These are phyloP conservation scores for Corydoras maculifer DNA, from an alignment of 2,113 vertebrate genomes.

Conservation along the genomic window DNA sequence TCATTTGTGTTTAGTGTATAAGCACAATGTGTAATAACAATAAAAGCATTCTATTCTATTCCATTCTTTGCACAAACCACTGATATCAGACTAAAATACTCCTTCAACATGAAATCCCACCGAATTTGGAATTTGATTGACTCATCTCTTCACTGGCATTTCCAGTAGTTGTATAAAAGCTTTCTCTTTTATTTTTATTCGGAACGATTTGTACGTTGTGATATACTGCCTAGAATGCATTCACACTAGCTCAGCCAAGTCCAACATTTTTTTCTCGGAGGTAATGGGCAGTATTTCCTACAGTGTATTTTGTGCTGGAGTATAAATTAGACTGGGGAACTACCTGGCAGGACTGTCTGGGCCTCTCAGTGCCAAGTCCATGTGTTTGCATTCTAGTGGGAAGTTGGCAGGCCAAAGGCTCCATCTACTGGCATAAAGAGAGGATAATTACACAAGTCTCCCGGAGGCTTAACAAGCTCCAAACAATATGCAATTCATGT, in stretches of 20 bases:
- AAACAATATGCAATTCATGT: neutral
- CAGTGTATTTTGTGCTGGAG: slow-evolving; percentile 22
- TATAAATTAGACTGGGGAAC: slow-evolving; percentile 1
- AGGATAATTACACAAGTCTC: slow-evolving; percentile 15
- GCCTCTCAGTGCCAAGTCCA: slow-evolving; percentile 27
- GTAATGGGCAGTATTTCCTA: slow-evolving; percentile 16
- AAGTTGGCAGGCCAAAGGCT: slow-evolving; percentile 44
- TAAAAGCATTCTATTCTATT: too few relatives aligned
- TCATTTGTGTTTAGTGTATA: too few relatives aligned
- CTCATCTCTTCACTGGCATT: too few relatives aligned
- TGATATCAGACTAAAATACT: too few relatives aligned
- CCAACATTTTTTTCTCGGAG: slow-evolving; percentile 1
- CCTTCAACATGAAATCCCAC: too few relatives aligned
- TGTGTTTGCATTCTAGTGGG: slow-evolving; percentile 12
- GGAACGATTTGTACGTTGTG: neutral
- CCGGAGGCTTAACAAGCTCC: slow-evolving; percentile 15
- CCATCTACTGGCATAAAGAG: slow-evolving; percentile 51
- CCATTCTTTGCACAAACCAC: too few relatives aligned
- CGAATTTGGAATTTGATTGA: too few relatives aligned
- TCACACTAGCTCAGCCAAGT: neutral
- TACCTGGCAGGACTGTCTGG: slow-evolving; percentile 5
- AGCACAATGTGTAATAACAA: too few relatives aligned
- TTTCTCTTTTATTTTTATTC: too few relatives aligned
- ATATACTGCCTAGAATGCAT: slow-evolving; percentile 7
- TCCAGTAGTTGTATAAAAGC: too few relatives aligned